phyloP scores from a whole-genome alignment of 1,140 invertebrate genomes.

The Parapsyche elsis region DNA sequence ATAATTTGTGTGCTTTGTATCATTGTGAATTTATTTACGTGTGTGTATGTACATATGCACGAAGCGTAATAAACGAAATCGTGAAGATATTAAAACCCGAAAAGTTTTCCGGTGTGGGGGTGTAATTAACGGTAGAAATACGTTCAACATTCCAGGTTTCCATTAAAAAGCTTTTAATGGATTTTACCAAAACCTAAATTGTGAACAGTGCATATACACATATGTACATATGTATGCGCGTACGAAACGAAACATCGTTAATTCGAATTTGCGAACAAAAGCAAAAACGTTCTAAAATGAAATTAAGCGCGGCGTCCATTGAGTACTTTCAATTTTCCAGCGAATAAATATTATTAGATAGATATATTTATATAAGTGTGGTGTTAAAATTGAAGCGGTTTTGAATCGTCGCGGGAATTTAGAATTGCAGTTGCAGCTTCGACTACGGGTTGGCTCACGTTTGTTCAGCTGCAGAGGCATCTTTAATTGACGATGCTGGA shows the following conservation, averaged over 20 bases:
- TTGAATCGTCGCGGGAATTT: no score
- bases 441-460: neutral
- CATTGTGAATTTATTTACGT: no score
- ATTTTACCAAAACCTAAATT: constrained; percentile 2
- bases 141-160: constrained; percentile 44
- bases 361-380: no score
- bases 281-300: neutral
- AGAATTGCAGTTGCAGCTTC: no score
- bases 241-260: neutral
- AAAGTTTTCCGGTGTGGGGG: constrained; percentile 30
- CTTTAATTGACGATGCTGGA: constrained; percentile 41
- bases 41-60: neutral
- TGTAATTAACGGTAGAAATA: constrained; percentile 43
- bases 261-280: neutral
- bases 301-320: neutral
- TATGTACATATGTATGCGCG: neutral
- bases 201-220: neutral
- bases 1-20: no score
- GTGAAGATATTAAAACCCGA: constrained; percentile 30
- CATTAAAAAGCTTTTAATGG: constrained; percentile 44
- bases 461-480: constrained; percentile 14
- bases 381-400: no score
- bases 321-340: neutral
- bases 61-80: neutral
- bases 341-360: no score